Percentiles rank a stretch among this genome's conserved stretches.
These are phyloP conservation scores for Vanessa tameamea DNA, from an alignment of 1,140 invertebrate species.

Conservation along the genomic window DNA sequence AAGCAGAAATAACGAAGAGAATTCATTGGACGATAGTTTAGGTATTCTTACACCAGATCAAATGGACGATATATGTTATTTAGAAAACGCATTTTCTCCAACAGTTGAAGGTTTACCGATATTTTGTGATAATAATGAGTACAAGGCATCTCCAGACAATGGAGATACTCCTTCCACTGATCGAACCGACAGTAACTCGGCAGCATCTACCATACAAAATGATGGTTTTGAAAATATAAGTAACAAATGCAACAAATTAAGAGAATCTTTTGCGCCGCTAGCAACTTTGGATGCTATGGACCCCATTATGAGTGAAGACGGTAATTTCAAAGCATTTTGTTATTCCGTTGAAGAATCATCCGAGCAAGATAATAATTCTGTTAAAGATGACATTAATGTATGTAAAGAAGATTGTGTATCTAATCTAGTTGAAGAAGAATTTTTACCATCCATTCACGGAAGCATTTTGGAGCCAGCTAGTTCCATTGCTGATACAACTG, in stretches of 20 bases:
- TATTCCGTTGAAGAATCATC: constrained; percentile 19
- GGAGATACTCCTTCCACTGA: constrained; percentile 78
- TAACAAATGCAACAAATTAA: constrained; percentile 44
- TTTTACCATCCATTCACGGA: constrained; percentile 78
- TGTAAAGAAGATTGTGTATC: constrained; percentile 38
- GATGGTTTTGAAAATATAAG: constrained; percentile 64
- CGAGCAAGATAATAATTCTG: constrained; percentile 20
- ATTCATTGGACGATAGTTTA: constrained; percentile 90
- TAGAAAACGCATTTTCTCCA: constrained; percentile 82
- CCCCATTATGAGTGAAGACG: constrained; percentile 45
- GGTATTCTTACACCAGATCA: constrained; percentile 93
- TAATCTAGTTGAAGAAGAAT: constrained; percentile 66
- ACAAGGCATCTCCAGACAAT: constrained; percentile 71
- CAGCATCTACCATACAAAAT: constrained; percentile 76
- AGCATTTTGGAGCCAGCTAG: constrained; percentile 79
- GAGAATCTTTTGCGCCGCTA: constrained; percentile 53
- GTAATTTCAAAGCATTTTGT: constrained; percentile 40
- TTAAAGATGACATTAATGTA: constrained; percentile 39
- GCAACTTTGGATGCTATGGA: constrained; percentile 58
- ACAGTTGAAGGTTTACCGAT: constrained; percentile 79
- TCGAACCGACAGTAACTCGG: constrained; percentile 77
- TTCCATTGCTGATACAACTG: constrained; percentile 80
- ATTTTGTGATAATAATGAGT: constrained; percentile 70
- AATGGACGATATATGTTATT: constrained; percentile 88
- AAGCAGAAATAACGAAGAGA: constrained; percentile 84